Percentiles rank a stretch among this genome's conserved stretches.
These are phyloP conservation scores for Dicroscelio sp. DNA, from an alignment of 2,888 invertebrate genomes.

Conservation along the genomic window DNA sequence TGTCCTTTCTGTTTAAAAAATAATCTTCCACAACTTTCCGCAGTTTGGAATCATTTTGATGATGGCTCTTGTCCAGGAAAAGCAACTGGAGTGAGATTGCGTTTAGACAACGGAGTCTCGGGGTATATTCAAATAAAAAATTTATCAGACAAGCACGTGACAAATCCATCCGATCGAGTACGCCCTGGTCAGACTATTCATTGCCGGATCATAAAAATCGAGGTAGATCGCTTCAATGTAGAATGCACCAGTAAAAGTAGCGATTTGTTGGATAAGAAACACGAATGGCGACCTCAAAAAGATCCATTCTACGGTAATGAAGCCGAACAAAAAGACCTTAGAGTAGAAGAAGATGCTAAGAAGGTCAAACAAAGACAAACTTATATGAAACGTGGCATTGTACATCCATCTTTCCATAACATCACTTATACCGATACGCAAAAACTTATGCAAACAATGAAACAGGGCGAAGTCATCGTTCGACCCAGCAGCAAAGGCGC, in stretches of 20 bases:
- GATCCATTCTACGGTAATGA: conserved; percentile 98
- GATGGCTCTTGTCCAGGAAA: conserved; percentile 98
- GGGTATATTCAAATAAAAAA: conserved; percentile 99
- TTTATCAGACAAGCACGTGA: conserved; percentile 97
- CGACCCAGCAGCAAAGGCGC: conserved; percentile 99
- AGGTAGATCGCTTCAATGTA: conserved; percentile 97
- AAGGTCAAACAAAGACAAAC: conserved; percentile 96
- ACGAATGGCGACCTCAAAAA: conserved; percentile 97
- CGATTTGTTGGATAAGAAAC: conserved; percentile 97
- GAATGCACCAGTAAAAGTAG: conserved; percentile 98
- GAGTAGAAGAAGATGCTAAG: conserved; percentile 96
- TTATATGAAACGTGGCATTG: conserved; percentile 98
- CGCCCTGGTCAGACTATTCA: conserved; percentile 96
- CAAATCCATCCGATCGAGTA: conserved; percentile 98
- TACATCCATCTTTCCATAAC: conserved; percentile 99
- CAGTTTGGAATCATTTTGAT: conserved; percentile 99
- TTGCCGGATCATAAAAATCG: conserved; percentile 98
- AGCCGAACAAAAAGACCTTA: conserved; percentile 95
- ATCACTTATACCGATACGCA: conserved; percentile 98
- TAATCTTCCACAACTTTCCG: conserved; percentile 98
- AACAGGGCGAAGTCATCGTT: conserved; percentile 99
- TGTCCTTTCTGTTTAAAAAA: conserved; percentile 99
- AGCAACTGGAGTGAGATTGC: conserved; percentile 97
- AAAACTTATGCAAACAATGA: conserved; percentile 97
- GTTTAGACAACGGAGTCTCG: conserved; percentile 97